Evolutionary conservation across 2,888 invertebrate species (phyloP), one percentile per base, ranked within the genome.

Genomic region (Alloplasta piceator): DNA sequence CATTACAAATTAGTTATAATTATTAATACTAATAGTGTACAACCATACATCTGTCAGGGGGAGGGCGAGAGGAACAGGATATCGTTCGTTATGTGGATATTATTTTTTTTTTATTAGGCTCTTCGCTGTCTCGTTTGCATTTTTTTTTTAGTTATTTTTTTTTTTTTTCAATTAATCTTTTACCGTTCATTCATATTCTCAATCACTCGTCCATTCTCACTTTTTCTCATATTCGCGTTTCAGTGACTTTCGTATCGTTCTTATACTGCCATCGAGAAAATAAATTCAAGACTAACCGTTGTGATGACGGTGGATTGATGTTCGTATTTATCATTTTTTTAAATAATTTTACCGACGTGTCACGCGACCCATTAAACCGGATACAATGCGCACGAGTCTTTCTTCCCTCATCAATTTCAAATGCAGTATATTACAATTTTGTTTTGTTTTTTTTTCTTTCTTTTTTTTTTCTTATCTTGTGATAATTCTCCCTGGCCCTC

Each of bases 11-110:
- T 91, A 90, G 86, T 89, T 91, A 91, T 87, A 90, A 90, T 90
- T 91, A 91, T 89, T 91, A 91, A 90, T 92, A 91, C 90, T 91
- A 91, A 90, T 91, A 91, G 91, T 91, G 87, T 91, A 92, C 92
- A 92, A 91, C 89, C 91, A 91, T 91, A 90, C 89, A 88, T 87
- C 86, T 87, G 86, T 86, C 84, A 76, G 87, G 72, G 26, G 26
- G 26, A 26, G 26, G 26, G 26, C 26, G 26, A 26, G 26, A 26
- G 26, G 85, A 85, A 87, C 77, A 88, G 86, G 86, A 87, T 85
- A 88, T 86, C 86, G 84, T 86, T 86, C 83, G 84, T 86, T 88
- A 88, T 86, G 84, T 85, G 84, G 88, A 89, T 80, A 80, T 64
- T 80, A 71, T 76, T 80, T 73, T 80, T 73, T 79, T 79, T 85